A percentile compares a stretch with the other conserved stretches of the same genome.
Conservation (phyloP, 2,797 vertebrate genomes). For the Heliangelus exortis region DNA sequence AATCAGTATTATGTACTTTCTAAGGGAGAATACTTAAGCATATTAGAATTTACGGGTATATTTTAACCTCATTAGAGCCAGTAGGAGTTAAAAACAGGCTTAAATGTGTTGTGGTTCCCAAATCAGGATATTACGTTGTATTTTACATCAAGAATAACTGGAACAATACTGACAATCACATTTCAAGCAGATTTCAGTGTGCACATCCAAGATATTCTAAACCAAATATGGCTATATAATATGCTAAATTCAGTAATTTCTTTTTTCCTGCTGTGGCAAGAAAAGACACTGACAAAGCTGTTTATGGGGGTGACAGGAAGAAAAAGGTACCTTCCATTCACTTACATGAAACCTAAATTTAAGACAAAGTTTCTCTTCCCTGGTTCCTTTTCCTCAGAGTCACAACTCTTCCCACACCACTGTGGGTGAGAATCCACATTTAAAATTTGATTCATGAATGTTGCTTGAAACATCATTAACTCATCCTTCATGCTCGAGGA, state of each 20-base stretch:
- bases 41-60: neutral
- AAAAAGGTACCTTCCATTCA: neutral
- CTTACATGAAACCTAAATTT: neutral
- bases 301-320: neutral
- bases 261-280: neutral
- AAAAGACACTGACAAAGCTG: neutral
- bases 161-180: neutral
- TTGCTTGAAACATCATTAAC: conserved; percentile 3
- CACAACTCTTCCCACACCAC: neutral
- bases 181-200: neutral
- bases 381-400: neutral
- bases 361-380: neutral
- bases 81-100: neutral
- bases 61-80: neutral
- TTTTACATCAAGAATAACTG: neutral
- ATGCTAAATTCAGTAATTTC: neutral
- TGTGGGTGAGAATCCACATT: neutral
- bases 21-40: neutral
- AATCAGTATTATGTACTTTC: neutral
- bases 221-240: neutral
- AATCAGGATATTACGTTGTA: neutral
- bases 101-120: neutral
- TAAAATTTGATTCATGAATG: conserved; percentile 3
- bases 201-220: neutral
- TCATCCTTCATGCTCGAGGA: conserved; percentile 11